Base-by-base conservation (phyloP, 2,797 vertebrate genomes). In the Intellagama lesueurii region DNA sequence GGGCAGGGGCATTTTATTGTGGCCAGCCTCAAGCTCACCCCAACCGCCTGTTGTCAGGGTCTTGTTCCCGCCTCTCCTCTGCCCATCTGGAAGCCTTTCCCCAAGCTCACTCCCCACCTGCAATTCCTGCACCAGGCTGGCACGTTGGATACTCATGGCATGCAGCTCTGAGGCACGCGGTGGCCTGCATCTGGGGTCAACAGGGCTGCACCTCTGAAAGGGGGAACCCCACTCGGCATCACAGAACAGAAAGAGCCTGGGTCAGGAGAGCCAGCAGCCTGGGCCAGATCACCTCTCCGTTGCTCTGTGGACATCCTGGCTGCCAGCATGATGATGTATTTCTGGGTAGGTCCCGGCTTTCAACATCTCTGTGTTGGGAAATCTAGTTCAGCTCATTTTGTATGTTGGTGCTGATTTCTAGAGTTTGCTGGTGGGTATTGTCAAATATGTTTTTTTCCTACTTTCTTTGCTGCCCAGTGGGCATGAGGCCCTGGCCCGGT, bases 241-340 rank as follows among this genome's bases (percentile, higher is more conserved):
- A 83, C 84, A 12, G 0, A 87, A n/a, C 87, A 19, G 82, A 16
- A 16, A 87, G 84, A 2, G 0, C 79, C 80, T 0, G 44, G 75
- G 86, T n/a, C 82, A 28, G 22, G 92, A 76, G 40, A 89, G 19
- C n/a, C 28, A 0, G 80, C n/a, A 26, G 83, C 52, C 44, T 8
- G 0, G 17, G 83, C 89, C 83, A 28, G 68, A 81, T 83, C 85
- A 80, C 72, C 76, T 86, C 69, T 87, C 80, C 5, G 11, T 9
- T 0, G 56, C 78, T 11, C 92, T 86, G 11, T 0, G 3, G 2
- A 90, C 88, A 78, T 81, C 88, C 24, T 0, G 17, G 1, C 89
- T 76, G 90, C 91, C 1, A 0, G 87, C 94, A 94, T 47, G 83
- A 93, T 93, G 95, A 89, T 95, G 91, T 96, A 93, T 93, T 95